Evolutionary conservation across 2,888 invertebrate genomes (phyloP), one percentile per base, ranked within the genome.

Genomic region (Phasia obesa): DNA sequence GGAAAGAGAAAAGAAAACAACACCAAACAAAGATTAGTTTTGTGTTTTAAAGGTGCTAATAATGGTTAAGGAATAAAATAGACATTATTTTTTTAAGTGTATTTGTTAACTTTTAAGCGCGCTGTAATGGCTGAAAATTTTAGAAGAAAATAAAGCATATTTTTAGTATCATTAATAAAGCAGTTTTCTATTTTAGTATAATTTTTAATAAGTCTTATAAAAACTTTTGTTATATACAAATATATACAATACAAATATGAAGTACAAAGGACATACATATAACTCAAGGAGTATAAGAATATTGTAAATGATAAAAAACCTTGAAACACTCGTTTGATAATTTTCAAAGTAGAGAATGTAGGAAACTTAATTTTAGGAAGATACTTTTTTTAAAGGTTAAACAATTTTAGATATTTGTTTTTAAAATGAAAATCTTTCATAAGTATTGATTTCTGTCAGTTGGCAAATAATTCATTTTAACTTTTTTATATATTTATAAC

Each of bases 121-220:
- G 86, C 85, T 86, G 87, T 86, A 86, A 86, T 87, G 75, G 88
- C 89, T 88, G 86, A 87, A 88, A 87, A 74, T 79, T 81, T 64
- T 71, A 75, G 81, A 77, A 85, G 74, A 85, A 55, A 74, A 69
- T 77, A 71, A 85, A 81, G 84, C 81, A 77, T 59, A 49, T 65
- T 76, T 74, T 82, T 80, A 80, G 64, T 76, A 49, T 51, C 13
- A 60, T 71, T 73, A 70, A 35, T 77, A 62, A 79, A 75, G 83
- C 83, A 53, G 44, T 57, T 44, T 64, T 53, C 0, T 42, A 55
- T 19, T 25, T 23, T 35, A 62, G 2, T 11, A 6, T 53, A 2
- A 53, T 69, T 44, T 49, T 38, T 53, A 25, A 53, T 53, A 35
- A 59, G 35, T 23, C 0, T 57, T 49, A 51, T 38, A 2, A 55